Base-by-base conservation (phyloP, 2,113 vertebrate species). In the Progne subis region DNA sequence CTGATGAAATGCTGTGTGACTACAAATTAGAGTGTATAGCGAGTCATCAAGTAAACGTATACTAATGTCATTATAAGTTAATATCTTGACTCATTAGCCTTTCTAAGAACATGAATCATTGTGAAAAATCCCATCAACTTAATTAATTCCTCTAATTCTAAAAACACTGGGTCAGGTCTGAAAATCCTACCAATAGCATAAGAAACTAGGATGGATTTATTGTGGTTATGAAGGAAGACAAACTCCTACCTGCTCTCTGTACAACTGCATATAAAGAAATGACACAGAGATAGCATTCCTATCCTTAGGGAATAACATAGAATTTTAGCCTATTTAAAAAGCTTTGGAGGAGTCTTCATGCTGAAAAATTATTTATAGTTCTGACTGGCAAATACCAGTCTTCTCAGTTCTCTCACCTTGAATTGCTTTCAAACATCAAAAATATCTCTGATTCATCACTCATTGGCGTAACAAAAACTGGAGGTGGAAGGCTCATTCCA, bases 371-470 rank as follows among this genome's bases (percentile, higher is more conserved):
- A 96, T 96, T 95, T 96, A 86, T 95, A 90, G 85, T 46, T 90
- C 79, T 92, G 76, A 92, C 82, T 95, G 47, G 79, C 79, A 94
- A 92, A 92, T 74, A 92, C 64, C 55, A 93, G 44, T 70, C 47
- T 9, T 96, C 74, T 81, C 49, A 4, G 32, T 88, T 94, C 76
- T 86, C 44, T 96, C 82, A 97, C 92, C 93, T 95, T 88, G 76
- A 96, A 90, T 96, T 86, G 34, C 93, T 95, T 92, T 90, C 49
- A 71, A 52, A 71, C 77, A 88, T 95, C 95, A 92, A 41, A 96
- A 97, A 96, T 95, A 88, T 64, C 85, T 94, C 87, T 93, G 92
- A 96, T 94, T 96, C 87, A 95, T 95, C 84, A 67, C 41, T 96
- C 85, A 63, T 1, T 64, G 92, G 60, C 31, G 16, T 92, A 80